Conservation (phyloP, 2,888 invertebrate species). For the Euclidia mi region DNA sequence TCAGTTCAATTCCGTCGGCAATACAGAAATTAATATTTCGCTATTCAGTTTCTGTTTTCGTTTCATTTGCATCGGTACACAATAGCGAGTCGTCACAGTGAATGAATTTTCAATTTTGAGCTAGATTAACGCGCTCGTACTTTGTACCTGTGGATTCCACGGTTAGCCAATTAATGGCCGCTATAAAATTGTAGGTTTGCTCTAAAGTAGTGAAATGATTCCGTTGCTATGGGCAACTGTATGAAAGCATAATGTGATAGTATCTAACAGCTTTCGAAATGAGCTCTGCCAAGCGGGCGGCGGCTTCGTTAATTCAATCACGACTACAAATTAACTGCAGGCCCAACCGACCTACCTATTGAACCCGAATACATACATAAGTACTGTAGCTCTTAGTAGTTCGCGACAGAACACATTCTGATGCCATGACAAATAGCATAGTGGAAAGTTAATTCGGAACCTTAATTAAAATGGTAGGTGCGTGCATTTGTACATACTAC, state of each 20-base stretch:
- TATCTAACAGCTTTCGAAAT: conserved; percentile 75
- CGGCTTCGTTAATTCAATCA: conserved; percentile 82
- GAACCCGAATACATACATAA: conserved; percentile 54
- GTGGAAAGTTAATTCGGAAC: conserved; percentile 5
- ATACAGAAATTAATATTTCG: conserved; percentile 64
- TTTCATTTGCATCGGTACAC: conserved; percentile 62
- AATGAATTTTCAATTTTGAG: conserved; percentile 59
- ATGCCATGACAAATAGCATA: conserved; percentile 14
- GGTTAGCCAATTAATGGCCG: conserved; percentile 39
- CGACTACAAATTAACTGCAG: conserved; percentile 78
- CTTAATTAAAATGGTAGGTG: conserved; percentile 7
- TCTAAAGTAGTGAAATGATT: conserved; percentile 45
- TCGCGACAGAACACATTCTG: conserved; percentile 24
- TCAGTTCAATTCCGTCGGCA: conserved; percentile 57
- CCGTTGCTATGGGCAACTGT: conserved; percentile 56
- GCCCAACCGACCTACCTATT: conserved; percentile 61
- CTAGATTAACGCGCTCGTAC: conserved; percentile 40
- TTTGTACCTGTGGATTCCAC: conserved; percentile 37
- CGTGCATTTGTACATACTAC: not conserved
- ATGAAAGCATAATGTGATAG: conserved; percentile 66
- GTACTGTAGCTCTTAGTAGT: conserved; percentile 24
- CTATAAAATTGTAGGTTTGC: conserved; percentile 34
- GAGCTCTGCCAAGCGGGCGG: conserved; percentile 63
- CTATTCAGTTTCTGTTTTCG: conserved; percentile 64
- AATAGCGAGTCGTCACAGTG: conserved; percentile 54